Evolutionary conservation across 2,113 vertebrate species (phyloP), one percentile per base, ranked within the genome.

Genomic region (Oxyruncus cristatus): DNA sequence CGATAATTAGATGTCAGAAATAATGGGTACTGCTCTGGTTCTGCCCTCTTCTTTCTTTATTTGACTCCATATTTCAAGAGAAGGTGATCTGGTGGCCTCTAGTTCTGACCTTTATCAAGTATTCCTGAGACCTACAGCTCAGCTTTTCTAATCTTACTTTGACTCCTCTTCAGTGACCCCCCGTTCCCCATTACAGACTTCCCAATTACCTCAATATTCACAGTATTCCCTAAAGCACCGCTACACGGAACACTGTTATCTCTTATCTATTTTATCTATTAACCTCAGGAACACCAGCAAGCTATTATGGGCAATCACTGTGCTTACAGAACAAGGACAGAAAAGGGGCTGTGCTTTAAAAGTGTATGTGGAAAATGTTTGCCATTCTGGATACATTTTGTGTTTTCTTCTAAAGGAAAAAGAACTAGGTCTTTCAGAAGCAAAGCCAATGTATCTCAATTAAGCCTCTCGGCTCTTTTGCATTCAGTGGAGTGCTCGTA

Each of bases 161-260:
- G 68, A 56, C 59, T 72, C 56, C 65, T 41, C 67, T 86, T 61
- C 10, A 1, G 74, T 86, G 67, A 71, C 75, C 66, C 56, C 22
- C 30, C 2, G 7, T 22, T 82, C n/a, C 52, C 42, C 6, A 3
- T 55, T 86, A 59, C 71, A 86, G 90, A 39, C 78, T 94, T 94
- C 73, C 85, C 95, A 96, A 92, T 95, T 95, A 94, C 78, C 75
- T 95, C 90, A 85, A 77, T 93, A 93, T 94, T 94, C 62, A 5
- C 72, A 70, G 88, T 81, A 93, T 94, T 95, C 95, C 88, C 92
- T 75, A 92, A 95, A 96, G 95, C 76, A 59, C 30, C 6, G 0
- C 56, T 72, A 86, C 85, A 95, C 8, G 65, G 82, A 93, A 71
- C 72, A 72, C 82, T 67, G 85, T 87, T 90, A 90, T 82, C 88